Evolutionary conservation across 2,113 vertebrate genomes (phyloP).

Genomic region (Pseudonaja textilis): DNA sequence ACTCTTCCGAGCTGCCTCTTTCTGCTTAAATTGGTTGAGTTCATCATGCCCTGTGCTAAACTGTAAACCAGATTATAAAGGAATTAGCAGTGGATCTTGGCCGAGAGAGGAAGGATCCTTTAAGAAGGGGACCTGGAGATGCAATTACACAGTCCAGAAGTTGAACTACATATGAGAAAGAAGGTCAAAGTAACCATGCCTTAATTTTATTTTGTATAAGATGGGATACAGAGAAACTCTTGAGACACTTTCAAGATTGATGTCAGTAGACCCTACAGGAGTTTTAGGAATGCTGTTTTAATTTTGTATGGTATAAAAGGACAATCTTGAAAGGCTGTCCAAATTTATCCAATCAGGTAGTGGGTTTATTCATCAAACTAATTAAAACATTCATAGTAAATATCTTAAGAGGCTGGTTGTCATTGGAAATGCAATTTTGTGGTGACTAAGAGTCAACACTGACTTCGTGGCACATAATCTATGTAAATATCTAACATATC

Average conservation of each 20-base stretch:
- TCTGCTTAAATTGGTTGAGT: background rate
- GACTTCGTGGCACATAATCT: background rate
- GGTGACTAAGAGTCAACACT: background rate
- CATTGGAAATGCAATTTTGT: background rate
- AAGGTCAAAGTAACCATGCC: background rate
- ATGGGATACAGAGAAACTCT: background rate
- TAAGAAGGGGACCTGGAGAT: background rate
- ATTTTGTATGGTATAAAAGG: background rate
- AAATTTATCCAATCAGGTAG: background rate
- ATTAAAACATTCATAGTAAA: background rate
- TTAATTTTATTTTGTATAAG: background rate
- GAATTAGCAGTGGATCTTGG: background rate
- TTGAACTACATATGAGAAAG: background rate
- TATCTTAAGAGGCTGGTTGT: background rate
- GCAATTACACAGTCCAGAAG: background rate
- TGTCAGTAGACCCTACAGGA: background rate
- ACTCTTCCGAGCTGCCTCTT: background rate
- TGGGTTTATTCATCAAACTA: background rate
- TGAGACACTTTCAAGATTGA: background rate
- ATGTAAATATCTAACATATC: background rate
- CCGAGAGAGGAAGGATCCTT: background rate
- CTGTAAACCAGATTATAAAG: background rate
- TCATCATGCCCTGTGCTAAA: background rate
- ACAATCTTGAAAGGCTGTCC: background rate
- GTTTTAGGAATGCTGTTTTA: background rate